Conservation (phyloP, 2,113 vertebrate genomes). For the Burhinus bistriatus region DNA sequence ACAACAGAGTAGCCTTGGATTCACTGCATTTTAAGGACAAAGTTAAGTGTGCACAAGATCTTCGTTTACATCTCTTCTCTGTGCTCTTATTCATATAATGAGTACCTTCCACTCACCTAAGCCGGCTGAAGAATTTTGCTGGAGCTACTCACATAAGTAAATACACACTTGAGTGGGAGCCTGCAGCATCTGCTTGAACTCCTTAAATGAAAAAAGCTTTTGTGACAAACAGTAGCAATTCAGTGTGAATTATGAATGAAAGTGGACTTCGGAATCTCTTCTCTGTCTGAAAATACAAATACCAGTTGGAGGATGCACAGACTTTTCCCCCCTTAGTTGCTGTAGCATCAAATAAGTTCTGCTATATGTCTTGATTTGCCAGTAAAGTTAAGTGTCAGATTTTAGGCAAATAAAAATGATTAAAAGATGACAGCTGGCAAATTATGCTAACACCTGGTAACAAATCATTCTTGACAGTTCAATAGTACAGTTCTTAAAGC, state of each 20-base stretch:
- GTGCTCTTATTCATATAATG: not conserved
- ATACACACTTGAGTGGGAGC: not conserved
- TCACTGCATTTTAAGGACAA: not conserved
- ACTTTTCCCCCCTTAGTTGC: not conserved
- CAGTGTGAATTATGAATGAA: not conserved
- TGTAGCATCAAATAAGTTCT: constrained; percentile 49
- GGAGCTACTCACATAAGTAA: not conserved
- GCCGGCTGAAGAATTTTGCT: not conserved
- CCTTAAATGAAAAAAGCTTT: not conserved
- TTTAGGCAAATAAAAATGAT: constrained; percentile 78
- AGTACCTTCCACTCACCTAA: not conserved
- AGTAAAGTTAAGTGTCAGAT: constrained; percentile 67
- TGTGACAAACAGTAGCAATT: not conserved
- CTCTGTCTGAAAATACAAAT: constrained; percentile 7
- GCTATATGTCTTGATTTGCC: constrained; percentile 73
- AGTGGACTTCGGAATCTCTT: constrained; percentile 18
- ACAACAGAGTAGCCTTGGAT: not conserved
- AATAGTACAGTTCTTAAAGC: constrained; percentile 68
- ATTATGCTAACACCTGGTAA: constrained; percentile 79
- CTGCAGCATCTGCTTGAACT: not conserved
- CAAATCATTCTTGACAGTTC: constrained; percentile 77
- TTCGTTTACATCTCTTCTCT: not conserved
- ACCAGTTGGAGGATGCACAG: not conserved
- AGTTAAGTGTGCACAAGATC: not conserved
- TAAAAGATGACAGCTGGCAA: constrained; percentile 77